Conservation (phyloP, 2,797 vertebrate genomes). For the Sebastes trivittatus region DNA sequence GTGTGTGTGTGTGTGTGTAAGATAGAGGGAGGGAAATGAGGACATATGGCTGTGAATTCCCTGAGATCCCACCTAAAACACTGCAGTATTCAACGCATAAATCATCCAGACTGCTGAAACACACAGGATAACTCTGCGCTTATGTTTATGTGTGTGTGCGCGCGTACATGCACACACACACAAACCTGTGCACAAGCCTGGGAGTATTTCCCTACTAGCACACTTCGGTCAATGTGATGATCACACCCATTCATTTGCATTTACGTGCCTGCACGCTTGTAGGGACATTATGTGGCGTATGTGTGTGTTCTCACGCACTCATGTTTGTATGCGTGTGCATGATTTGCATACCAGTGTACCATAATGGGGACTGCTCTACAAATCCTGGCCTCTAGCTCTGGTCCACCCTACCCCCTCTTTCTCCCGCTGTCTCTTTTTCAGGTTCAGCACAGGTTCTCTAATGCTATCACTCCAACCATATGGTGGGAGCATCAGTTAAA, state of each 20-base stretch:
- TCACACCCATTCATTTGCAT: constrained; percentile 59
- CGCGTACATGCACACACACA: neutral
- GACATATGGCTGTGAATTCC: constrained; percentile 79
- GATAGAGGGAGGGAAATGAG: constrained; percentile 60
- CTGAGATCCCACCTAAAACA: constrained; percentile 75
- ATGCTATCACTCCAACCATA: constrained; percentile 83
- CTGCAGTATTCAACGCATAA: constrained; percentile 74
- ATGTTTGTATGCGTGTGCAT: constrained; percentile 13
- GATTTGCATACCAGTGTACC: constrained; percentile 56
- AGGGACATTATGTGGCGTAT: constrained; percentile 28
- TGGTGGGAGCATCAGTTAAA: constrained; percentile 83
- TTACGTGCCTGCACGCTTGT: constrained; percentile 30
- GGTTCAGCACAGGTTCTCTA: constrained; percentile 77
- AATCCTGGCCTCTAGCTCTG: constrained; percentile 56
- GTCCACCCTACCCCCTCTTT: constrained; percentile 31
- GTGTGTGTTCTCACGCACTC: constrained; percentile 15
- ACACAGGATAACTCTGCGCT: constrained; percentile 55
- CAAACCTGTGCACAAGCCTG: neutral
- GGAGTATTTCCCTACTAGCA: constrained; percentile 21
- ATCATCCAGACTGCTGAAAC: constrained; percentile 77
- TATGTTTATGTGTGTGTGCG: constrained; percentile 24
- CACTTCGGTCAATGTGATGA: constrained; percentile 37
- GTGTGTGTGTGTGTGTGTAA: neutral
- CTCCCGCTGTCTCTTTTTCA: constrained; percentile 61
- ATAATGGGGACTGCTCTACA: constrained; percentile 58